Evolutionary conservation across 2,888 invertebrate genomes (phyloP).

Genomic region (Nephrotoma guestfalica): DNA sequence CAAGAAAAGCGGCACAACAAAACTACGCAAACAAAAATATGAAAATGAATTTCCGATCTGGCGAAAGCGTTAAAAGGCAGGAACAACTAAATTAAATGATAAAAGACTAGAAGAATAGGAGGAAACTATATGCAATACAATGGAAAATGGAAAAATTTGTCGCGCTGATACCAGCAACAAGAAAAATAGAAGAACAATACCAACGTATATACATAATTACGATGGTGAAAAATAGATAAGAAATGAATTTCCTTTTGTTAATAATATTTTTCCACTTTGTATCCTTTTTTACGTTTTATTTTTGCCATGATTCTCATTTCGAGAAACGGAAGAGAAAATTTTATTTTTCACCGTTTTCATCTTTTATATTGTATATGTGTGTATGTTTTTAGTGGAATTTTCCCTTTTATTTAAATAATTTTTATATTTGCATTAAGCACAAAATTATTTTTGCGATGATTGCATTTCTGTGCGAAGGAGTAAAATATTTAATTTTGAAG

Average conservation of each 20-base stretch:
- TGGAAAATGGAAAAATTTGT: neutral
- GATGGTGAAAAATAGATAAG: neutral
- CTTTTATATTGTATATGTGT: too few species aligned
- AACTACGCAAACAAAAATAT: neutral
- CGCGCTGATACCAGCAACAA: neutral
- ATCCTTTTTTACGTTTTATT: neutral
- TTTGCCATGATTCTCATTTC: neutral
- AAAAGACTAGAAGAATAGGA: neutral
- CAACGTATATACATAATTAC: neutral
- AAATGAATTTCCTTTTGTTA: neutral
- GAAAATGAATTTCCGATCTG: neutral
- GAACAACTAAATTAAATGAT: neutral
- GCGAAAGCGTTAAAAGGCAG: neutral
- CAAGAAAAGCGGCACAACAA: too few species aligned
- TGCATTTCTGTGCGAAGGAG: too few species aligned
- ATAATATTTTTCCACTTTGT: neutral
- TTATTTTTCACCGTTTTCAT: too few species aligned
- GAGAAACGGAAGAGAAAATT: neutral
- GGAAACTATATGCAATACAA: neutral
- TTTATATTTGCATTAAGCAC: too few species aligned
- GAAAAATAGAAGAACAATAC: neutral
- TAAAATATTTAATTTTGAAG: too few species aligned
- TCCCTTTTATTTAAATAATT: too few species aligned
- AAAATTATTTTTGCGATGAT: too few species aligned
- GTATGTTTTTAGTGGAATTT: too few species aligned